phyloP scores from a whole-genome alignment of 2,888 invertebrate species.

The Polydrusus tereticollis region DNA sequence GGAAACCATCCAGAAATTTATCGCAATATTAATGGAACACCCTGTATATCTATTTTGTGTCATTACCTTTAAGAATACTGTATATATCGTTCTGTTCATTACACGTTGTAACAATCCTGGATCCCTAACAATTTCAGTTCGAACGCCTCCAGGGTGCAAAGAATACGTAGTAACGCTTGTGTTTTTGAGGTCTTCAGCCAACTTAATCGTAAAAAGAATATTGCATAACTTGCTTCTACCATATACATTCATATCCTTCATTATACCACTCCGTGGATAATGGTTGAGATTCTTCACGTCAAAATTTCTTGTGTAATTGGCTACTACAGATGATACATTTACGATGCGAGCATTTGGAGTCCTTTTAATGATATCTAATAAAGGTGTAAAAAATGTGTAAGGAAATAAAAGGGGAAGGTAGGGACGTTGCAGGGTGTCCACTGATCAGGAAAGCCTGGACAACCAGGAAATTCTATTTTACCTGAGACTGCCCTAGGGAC shows the following conservation, averaged over 20 bases:
- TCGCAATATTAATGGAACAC: too few species aligned
- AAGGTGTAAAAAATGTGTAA: too few species aligned
- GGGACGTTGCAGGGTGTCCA: too few species aligned
- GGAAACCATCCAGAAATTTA: too few species aligned
- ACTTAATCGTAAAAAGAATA: constrained; percentile 55
- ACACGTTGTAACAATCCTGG: too few species aligned
- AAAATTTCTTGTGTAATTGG: not conserved
- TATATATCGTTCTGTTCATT: too few species aligned
- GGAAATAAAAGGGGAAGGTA: too few species aligned
- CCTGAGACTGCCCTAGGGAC: too few species aligned
- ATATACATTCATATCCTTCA: constrained; percentile 1
- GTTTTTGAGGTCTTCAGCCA: constrained; percentile 52
- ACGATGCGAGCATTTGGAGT: constrained; percentile 36
- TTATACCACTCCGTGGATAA: not conserved
- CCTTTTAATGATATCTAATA: constrained; percentile 28
- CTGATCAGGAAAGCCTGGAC: too few species aligned
- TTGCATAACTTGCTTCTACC: constrained; percentile 55
- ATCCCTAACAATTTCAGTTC: constrained; percentile 38
- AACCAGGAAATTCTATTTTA: too few species aligned
- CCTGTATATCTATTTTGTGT: too few species aligned
- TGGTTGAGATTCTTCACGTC: constrained; percentile 28
- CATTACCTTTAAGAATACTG: too few species aligned
- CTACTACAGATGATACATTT: constrained; percentile 31
- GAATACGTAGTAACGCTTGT: constrained; percentile 55
- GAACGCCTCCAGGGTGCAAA: constrained; percentile 57